These are phyloP conservation scores for Cyclophora punctaria DNA, from an alignment of 2,888 invertebrate genomes.

Conservation along the genomic window DNA sequence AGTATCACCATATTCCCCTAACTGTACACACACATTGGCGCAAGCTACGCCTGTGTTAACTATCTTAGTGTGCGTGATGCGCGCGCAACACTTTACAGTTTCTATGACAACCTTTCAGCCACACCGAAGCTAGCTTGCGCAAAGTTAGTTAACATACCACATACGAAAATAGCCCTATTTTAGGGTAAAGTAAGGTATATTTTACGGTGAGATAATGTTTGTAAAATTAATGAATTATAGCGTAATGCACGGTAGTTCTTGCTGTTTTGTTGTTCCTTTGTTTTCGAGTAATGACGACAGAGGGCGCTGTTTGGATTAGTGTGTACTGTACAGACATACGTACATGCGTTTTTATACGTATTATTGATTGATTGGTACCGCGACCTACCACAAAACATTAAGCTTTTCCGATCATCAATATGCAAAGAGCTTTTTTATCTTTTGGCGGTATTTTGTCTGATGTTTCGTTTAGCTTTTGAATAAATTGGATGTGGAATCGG, in stretches of 20 bases:
- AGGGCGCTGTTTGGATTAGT: slow-evolving; percentile 26
- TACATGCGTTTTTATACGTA: too few species aligned
- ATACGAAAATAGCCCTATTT: slow-evolving; percentile 6
- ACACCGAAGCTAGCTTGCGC: slow-evolving; percentile 63
- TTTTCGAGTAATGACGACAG: slow-evolving; percentile 35
- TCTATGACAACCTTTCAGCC: slow-evolving; percentile 73
- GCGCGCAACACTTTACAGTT: slow-evolving; percentile 70
- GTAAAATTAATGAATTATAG: slow-evolving; percentile 71
- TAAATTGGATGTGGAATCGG: too few species aligned
- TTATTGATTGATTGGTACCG: too few species aligned
- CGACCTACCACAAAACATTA: too few species aligned
- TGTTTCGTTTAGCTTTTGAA: too few species aligned
- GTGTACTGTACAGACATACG: slow-evolving; percentile 2
- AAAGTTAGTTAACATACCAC: slow-evolving; percentile 25
- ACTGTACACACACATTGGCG: slow-evolving; percentile 48
- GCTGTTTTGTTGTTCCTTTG: slow-evolving; percentile 53
- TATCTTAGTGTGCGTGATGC: slow-evolving; percentile 44
- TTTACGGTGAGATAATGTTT: slow-evolving; percentile 16
- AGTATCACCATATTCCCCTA: slow-evolving; percentile 11
- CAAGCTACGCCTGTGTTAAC: slow-evolving; percentile 32
- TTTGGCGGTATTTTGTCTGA: too few species aligned
- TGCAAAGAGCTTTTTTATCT: too few species aligned
- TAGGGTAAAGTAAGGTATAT: background rate
- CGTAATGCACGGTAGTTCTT: slow-evolving; percentile 62
- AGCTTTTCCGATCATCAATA: too few species aligned